Evolutionary conservation across 1,140 invertebrate species (phyloP).

Genomic region (Bombus picipes): DNA sequence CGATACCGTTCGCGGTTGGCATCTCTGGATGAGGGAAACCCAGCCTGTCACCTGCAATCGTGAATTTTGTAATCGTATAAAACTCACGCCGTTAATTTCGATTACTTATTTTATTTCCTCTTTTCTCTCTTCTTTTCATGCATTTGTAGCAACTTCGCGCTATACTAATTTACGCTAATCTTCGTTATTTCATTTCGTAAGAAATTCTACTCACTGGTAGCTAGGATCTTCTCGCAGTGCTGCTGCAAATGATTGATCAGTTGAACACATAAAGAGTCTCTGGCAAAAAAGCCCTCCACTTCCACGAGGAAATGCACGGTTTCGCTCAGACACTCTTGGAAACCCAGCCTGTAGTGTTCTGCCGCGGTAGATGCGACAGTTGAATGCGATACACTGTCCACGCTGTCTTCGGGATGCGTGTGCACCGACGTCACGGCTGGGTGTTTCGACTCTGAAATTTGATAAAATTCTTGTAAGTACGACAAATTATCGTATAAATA

Average conservation of each 20-base stretch:
- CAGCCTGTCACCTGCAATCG: slow-evolving; percentile 82
- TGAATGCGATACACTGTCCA: slow-evolving; percentile 79
- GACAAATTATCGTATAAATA: not conserved
- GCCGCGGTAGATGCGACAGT: slow-evolving; percentile 74
- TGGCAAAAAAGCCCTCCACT: slow-evolving; percentile 89
- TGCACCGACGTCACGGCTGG: slow-evolving; percentile 73
- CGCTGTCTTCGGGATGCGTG: slow-evolving; percentile 79
- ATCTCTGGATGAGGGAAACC: slow-evolving; percentile 83
- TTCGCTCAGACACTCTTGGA: slow-evolving; percentile 95
- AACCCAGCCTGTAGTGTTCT: slow-evolving; percentile 89
- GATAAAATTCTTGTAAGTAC: too few species aligned
- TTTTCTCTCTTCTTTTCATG: rapidly evolving
- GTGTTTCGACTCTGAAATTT: slow-evolving; percentile 76
- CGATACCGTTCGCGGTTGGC: slow-evolving; percentile 78
- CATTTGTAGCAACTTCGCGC: too few species aligned
- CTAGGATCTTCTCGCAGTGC: slow-evolving; percentile 88
- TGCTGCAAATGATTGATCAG: slow-evolving; percentile 92
- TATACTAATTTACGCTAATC: too few species aligned
- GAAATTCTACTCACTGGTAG: slow-evolving; percentile 81
- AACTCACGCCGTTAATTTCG: too few species aligned
- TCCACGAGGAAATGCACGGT: slow-evolving; percentile 95
- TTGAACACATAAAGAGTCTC: slow-evolving; percentile 91
- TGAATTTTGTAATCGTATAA: not conserved
- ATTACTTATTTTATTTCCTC: rapidly evolving
- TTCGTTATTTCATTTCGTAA: too few species aligned